A percentile compares a stretch with the other conserved stretches of the same genome.
Evolutionary conservation across 2,888 invertebrate genomes (phyloP).

Genomic region (Himalopsyche anomala): DNA sequence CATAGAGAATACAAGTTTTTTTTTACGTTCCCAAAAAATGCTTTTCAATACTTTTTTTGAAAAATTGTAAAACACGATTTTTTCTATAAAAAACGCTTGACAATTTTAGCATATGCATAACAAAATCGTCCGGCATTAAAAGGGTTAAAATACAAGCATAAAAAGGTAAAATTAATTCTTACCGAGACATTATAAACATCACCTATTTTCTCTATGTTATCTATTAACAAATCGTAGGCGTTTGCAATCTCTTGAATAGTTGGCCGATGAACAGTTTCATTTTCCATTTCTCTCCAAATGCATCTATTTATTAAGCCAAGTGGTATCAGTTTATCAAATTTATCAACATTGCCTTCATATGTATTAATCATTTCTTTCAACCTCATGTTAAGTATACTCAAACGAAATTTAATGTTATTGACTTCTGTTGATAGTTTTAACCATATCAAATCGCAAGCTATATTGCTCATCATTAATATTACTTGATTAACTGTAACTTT

Average conservation of each 20-base stretch:
- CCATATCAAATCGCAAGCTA: not conserved
- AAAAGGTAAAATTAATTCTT: not conserved
- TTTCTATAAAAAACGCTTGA: too few relatives aligned
- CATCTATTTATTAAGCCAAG: not conserved
- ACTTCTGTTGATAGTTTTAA: slow-evolving; percentile 9
- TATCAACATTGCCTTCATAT: not conserved
- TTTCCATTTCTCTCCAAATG: not conserved
- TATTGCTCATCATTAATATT: not conserved
- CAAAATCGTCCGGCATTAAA: too few relatives aligned
- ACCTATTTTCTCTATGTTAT: not conserved
- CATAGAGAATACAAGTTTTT: too few relatives aligned
- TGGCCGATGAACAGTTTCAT: not conserved
- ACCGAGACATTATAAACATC: slow-evolving; percentile 8
- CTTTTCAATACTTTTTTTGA: too few relatives aligned
- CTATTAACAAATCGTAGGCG: not conserved
- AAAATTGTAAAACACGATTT: too few relatives aligned
- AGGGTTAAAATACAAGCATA: too few relatives aligned
- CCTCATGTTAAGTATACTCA: not conserved
- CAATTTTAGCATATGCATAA: too few relatives aligned
- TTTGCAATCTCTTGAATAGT: not conserved
- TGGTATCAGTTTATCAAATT: not conserved
- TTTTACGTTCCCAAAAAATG: too few relatives aligned
- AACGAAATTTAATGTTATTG: slow-evolving; percentile 4
- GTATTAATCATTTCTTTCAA: not conserved
- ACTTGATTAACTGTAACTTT: not conserved